phyloP scores from a whole-genome alignment of 2,797 vertebrate species.

The Enteromius viviparus region DNA sequence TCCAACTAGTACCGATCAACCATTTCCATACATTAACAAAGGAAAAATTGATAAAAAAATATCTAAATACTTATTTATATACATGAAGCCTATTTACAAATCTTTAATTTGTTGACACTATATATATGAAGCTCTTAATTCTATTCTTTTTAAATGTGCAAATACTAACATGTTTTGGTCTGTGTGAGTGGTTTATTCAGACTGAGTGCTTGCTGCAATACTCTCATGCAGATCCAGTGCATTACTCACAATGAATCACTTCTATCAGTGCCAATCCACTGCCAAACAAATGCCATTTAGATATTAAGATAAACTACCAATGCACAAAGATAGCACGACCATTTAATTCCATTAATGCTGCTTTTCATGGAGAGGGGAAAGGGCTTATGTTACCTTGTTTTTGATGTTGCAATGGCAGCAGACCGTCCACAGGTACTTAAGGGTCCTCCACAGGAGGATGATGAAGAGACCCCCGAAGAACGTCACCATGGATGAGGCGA shows the following conservation, averaged over 20 bases:
- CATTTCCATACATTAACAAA: background rate
- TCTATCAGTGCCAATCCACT: background rate
- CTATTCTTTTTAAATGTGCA: background rate
- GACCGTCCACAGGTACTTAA: slow-evolving; percentile 98
- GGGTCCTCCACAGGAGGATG: slow-evolving; percentile 98
- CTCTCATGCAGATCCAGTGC: slow-evolving; percentile 14
- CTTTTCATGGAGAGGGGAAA: background rate
- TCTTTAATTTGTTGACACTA: background rate
- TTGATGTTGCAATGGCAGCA: slow-evolving; percentile 98
- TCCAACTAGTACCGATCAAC: background rate
- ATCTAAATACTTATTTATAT: background rate
- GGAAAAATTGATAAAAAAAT: background rate
- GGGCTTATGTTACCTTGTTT: slow-evolving; percentile 83
- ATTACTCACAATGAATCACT: slow-evolving; percentile 20
- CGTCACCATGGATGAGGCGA: slow-evolving; percentile 99
- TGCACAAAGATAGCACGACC: background rate
- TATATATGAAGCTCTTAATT: background rate
- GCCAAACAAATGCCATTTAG: slow-evolving; percentile 4
- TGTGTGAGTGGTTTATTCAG: background rate
- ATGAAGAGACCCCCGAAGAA: slow-evolving; percentile 99
- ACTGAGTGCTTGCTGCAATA: slow-evolving; percentile 25
- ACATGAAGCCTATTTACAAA: background rate
- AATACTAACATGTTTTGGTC: background rate
- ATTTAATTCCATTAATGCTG: background rate
- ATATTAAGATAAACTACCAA: slow-evolving; percentile 2